Base-by-base conservation (phyloP, 2,113 vertebrate species). In the Nesogale talazaci region DNA sequence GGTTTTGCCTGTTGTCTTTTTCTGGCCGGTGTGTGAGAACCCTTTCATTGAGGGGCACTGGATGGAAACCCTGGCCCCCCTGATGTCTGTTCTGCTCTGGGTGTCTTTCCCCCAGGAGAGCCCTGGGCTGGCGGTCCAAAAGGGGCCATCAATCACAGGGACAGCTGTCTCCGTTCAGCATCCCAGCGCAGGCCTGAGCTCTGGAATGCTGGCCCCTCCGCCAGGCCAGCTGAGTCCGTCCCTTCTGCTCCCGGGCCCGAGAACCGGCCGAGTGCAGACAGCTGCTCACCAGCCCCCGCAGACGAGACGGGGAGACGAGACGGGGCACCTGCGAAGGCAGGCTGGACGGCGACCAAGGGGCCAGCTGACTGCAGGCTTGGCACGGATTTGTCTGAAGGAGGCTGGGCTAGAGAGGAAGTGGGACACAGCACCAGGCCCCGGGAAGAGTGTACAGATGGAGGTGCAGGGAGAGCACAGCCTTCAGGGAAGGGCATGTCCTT, bases 261-360 rank as follows among this genome's bases (percentile, higher is more conserved):
- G 57, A 46, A 9, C 34, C 29, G 76, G 22, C 87, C 11, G 0
- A 57, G 92, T 76, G 46, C 90, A 91, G 65, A 94, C 22, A 31
- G 93, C 52, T 52, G 93, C 42, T 52, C 77, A 61, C 36, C 88
- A 85, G 95, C 87, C 95, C 59, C 90, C 40, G 1, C 0, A 94
- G 95, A 79, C 90, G 95, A 94, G 90, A 88, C 94, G 65, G 74
- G 78, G 91, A 94, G 95, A 79, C 90, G 95, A 94, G 90, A 88
- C 94, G 65, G 74, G 78, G 91, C 92, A 75, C 94, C 93, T 94
- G 95, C 95, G 90, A 87, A 87, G 96, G 95, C 76, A 86, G 81
- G 80, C 0, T 0, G 93, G 96, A 95, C 96, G 94, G 95, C 96
- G 95, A 81, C 94, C 88, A 61, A 70, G 72, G 86, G 83, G 84